Evolutionary conservation across 2,113 vertebrate species (phyloP), one percentile per base, ranked within the genome.

Genomic region (Lasiurus cinereus): DNA sequence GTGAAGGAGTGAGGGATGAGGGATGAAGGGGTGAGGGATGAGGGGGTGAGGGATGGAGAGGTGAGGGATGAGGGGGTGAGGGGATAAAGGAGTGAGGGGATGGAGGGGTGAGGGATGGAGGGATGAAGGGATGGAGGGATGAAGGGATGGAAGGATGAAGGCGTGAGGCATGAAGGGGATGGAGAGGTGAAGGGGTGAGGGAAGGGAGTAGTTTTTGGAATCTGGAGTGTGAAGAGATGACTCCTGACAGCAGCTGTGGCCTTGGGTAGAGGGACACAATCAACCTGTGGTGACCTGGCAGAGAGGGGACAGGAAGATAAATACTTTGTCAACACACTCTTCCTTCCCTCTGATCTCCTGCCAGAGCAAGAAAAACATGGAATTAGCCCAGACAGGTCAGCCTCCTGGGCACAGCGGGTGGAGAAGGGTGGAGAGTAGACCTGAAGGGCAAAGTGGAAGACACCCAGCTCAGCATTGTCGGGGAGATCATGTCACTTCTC

Each of bases 311-410:
- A 2, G 6, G 73, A 77, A 52, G 22, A 90, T 70, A 56, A 88
- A 88, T 39, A 50, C 36, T 46, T 78, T 83, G 93, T 95, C 96
- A 78, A 59, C 85, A 90, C 19, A n/a, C 69, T n/a, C 80, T 56
- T 33, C 46, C 54, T 54, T 92, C 62, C 59, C 76, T 95, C 88
- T 96, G 93, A 94, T 94, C 93, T 95, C 19, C 27, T 92, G 64
- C 88, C 91, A 96, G 56, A 19, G 24, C 39, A 48, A 54, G 70
- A 79, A 69, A 50, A 46, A 74, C 82, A 83, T 0, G 7, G 85
- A 67, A 48, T 27, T 77, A 39, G 76, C 64, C 48, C 70, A 31
- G 13, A 7, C 2, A 10, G 93, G 22, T 73, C 69, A 86, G 88
- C 22, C 62, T 88, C 18, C 69, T 22, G 48, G 36, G 39, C 79